Base-by-base conservation (phyloP, 1,140 invertebrate genomes). In the Colletes latitarsis region DNA sequence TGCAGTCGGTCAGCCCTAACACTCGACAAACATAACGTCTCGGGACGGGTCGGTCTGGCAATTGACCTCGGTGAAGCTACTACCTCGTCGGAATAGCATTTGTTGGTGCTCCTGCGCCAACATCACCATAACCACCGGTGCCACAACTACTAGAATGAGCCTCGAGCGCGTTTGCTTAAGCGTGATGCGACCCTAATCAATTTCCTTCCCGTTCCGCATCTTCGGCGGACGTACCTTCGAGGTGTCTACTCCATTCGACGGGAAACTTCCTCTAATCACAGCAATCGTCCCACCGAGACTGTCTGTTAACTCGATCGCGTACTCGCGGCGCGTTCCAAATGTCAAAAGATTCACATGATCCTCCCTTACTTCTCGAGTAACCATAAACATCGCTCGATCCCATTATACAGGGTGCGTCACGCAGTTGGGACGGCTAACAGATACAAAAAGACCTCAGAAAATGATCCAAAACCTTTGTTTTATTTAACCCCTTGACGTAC, bases 151-250 rank as follows among this genome's bases (percentile, higher is more conserved):
- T 4, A 30, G 15, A 46, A 70, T 52, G 39, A 70, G 62, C 75
- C 58, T 53, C 68, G 39, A 76, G 73, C 62, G 63, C 55, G 63
- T 79, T 72, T 80, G 67, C 68, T 79, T 68, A 69, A 77, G 14
- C 57, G 62, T 30, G 64, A 68, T 72, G 75, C 79, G 75, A 79
- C 80, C 66, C 70, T 86, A 86, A 88, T 88, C 82, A 86, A 88
- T 88, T 86, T 82, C 66, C 77, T 77, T 73, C 71, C 41, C 57
- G 74, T 6, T n/a, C 19, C 19, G 30, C 12, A 15, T 62, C 46
- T 2, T 69, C 15, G 17, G 1, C 49, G 53, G 58, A 30, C 30
- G 62, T 46, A 64, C 49, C 58, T 79, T 73, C 52, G 41, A 79
- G 60, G 58, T 53, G 70, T 73, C 77, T 79, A n/a, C 52, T 57